Evolutionary conservation across 2,888 invertebrate species (phyloP), one percentile per base, ranked within the genome.

Genomic region (Cantharis rufa): DNA sequence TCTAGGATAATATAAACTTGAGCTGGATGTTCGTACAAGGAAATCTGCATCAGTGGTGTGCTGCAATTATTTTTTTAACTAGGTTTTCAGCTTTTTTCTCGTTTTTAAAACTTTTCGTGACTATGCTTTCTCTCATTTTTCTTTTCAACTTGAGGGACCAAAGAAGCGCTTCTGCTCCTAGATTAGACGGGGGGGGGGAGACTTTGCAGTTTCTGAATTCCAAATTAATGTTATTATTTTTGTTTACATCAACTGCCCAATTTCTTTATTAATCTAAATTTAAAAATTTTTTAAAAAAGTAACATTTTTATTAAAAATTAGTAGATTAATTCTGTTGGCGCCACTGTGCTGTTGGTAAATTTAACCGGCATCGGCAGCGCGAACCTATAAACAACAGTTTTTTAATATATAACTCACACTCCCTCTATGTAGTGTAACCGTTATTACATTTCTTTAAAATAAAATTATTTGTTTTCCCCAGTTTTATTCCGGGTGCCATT

Each of bases 391-490:
- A 66, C 64, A 21, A 24, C 24, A 24, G 21, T 69, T 69, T 27
- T 32, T 13, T 21, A 32, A 16, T 69, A 27, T 69, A 27, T 24
- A 69, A 69, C 21, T 66, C 18, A 62, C 70, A 69, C 76, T 79
- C 77, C 79, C 70, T 80, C 81, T 77, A 77, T 78, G 78, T 75
- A 82, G 83, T 82, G 83, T 81, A 81, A 82, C 83, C 82, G 83
- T 83, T 85, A 85, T 83, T 85, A 84, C 83, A 84, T 83, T 83
- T 81, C 81, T 78, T 81, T 78, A 79, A 80, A 80, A 79, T 80
- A 82, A 83, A 83, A 82, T 81, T 82, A 82, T 83, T 84, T 82
- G 83, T 82, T 84, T 84, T 83, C 82, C 82, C 79, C 81, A 81
- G 82, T 82, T 79, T 81, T 18, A 66, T 66, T 66, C 24, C 78